Base-by-base conservation (phyloP, 2,797 vertebrate species). In the Podarcis siculus region DNA sequence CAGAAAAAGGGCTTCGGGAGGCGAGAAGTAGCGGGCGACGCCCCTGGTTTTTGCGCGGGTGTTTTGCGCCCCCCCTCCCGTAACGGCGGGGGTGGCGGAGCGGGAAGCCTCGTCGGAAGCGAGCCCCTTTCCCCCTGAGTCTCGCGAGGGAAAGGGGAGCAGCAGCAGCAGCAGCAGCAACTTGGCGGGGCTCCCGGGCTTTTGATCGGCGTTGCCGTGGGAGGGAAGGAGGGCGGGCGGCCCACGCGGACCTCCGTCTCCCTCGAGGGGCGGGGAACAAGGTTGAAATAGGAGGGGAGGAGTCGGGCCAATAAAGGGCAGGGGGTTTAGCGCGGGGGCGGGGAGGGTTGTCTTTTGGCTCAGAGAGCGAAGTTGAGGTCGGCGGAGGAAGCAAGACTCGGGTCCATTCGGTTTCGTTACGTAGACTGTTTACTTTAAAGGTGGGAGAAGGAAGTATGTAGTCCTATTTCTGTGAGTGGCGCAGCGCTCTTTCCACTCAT, bases 401-500 rank as follows among this genome's bases (percentile, higher is more conserved):
- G 49, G 12, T 61, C 37, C 0, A 8, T 39, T 85, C n/a, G 3
- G 55, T 39, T 55, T 37, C 32, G 0, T 85, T 49, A 42, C 77
- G 76, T 75, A 10, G 42, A 8, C 8, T 81, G 71, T 82, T 89
- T 85, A 25, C 78, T 35, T 55, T 25, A 55, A 15, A 67, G 25
- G n/a, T 49, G 55, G 69, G 42, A 89, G 80, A 12, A 80, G 81
- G 79, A 79, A 32, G 75, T 69, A 30, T n/a, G 25, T 32, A 10
- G 7, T 25, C 72, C 39, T 79, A 75, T 0, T 42, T 90, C 75
- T 39, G 86, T 72, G 12, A 0, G 0, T 2, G n/a, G 82, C 71
- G 39, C 27, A 1, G n/a, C 0, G 45, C 35, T 15, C n/a, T n/a
- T 27, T 17, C 35, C 27, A 4, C 27, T 58, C 49, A 45, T 8